phyloP scores from a whole-genome alignment of 2,797 vertebrate species.

The Melanotaenia pygmaea region DNA sequence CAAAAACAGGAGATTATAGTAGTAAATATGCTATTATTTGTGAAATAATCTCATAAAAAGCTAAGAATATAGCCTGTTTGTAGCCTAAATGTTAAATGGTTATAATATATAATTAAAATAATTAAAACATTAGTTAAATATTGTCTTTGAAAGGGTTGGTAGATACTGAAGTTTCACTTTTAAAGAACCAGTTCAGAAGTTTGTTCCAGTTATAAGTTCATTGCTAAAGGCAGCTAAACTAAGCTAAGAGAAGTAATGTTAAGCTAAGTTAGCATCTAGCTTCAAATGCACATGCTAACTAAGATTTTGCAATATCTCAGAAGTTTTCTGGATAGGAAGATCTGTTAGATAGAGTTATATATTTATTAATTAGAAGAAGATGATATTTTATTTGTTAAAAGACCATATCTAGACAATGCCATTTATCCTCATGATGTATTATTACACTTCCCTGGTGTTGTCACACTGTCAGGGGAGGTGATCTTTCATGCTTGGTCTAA shows the following conservation, averaged over 20 bases:
- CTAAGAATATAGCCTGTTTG: not conserved
- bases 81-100: not conserved
- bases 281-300: not conserved
- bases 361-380: not conserved
- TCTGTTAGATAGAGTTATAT: not conserved
- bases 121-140: too few species aligned
- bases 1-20: not conserved
- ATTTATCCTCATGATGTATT: slow-evolving; percentile 61
- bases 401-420: slow-evolving; percentile 27
- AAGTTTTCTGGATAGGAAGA: not conserved
- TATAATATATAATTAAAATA: not conserved
- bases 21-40: not conserved
- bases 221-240: not conserved
- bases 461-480: slow-evolving; percentile 61
- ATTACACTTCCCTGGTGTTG: slow-evolving; percentile 47
- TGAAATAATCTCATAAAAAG: not conserved
- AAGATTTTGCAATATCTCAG: not conserved
- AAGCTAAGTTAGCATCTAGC: not conserved
- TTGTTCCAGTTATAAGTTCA: not conserved
- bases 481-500: slow-evolving; percentile 68
- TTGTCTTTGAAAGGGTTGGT: not conserved
- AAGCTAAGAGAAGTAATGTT: not conserved
- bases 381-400: not conserved
- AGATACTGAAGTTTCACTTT: not conserved
- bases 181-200: not conserved